Conservation (phyloP, 2,888 invertebrate species). For the Microplitis manilae region DNA sequence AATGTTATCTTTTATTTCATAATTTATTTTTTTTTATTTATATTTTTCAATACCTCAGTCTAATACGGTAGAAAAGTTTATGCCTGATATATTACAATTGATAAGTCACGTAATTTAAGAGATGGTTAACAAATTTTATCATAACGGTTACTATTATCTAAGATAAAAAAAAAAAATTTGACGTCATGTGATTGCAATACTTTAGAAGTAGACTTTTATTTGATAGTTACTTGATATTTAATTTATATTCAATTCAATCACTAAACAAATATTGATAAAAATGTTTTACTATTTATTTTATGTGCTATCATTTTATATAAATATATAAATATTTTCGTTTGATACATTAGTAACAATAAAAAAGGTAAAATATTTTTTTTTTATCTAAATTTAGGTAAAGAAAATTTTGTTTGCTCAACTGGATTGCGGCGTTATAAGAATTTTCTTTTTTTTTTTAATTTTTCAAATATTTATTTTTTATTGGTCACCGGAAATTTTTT, state of each 20-base stretch:
- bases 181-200: background rate
- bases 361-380: background rate
- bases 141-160: too few species aligned
- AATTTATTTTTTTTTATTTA: too few species aligned
- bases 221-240: background rate
- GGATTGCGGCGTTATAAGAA: too few species aligned
- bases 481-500: background rate
- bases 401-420: too few species aligned
- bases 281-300: background rate
- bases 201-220: background rate
- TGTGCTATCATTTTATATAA: background rate
- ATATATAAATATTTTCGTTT: background rate
- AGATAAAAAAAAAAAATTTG: background rate
- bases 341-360: background rate
- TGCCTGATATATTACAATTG: too few species aligned
- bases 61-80: too few species aligned
- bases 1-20: too few species aligned
- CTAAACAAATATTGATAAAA: background rate
- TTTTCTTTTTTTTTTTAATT: too few species aligned
- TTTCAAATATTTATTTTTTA: background rate
- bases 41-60: too few species aligned
- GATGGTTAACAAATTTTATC: too few species aligned
- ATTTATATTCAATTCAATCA: background rate
- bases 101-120: too few species aligned
- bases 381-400: too few species aligned